Conservation (phyloP, 2,888 invertebrate species). For the Uloborus plumipes region DNA sequence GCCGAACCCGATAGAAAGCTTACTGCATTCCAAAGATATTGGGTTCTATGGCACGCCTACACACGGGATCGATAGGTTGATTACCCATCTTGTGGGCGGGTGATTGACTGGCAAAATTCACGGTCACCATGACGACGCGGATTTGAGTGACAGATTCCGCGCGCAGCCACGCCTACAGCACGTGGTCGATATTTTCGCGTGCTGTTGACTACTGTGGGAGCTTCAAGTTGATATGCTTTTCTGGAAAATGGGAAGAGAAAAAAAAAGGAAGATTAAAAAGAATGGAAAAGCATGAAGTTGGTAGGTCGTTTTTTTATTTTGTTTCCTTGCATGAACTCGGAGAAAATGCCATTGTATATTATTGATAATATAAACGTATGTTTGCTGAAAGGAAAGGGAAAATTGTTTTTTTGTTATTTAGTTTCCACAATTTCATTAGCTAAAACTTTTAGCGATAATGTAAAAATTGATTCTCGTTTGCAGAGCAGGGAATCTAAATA, state of each 20-base stretch:
- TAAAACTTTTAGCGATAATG: too few species aligned
- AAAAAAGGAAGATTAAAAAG: not conserved
- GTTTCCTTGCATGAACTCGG: not conserved
- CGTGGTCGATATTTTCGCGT: constrained; percentile 52
- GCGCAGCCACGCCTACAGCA: constrained; percentile 30
- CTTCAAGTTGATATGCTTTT: constrained; percentile 27
- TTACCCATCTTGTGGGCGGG: constrained; percentile 53
- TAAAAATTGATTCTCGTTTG: too few species aligned
- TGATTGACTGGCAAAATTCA: constrained; percentile 48
- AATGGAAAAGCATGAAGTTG: constrained; percentile 19
- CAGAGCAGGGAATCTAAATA: too few species aligned
- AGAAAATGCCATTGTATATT: not conserved
- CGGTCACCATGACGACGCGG: constrained; percentile 32
- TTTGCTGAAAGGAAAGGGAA: too few species aligned
- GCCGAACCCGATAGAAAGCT: not conserved
- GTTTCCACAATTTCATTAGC: too few species aligned
- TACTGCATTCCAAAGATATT: constrained; percentile 36
- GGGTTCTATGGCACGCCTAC: constrained; percentile 43
- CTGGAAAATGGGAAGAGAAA: constrained; percentile 8
- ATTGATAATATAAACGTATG: too few species aligned
- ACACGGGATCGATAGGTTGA: constrained; percentile 56
- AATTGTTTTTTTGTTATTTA: too few species aligned
- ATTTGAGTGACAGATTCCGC: constrained; percentile 28
- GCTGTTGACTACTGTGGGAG: constrained; percentile 26
- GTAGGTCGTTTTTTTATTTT: constrained; percentile 20